phyloP scores from a whole-genome alignment of 2,797 vertebrate genomes.

The Erithacus rubecula region DNA sequence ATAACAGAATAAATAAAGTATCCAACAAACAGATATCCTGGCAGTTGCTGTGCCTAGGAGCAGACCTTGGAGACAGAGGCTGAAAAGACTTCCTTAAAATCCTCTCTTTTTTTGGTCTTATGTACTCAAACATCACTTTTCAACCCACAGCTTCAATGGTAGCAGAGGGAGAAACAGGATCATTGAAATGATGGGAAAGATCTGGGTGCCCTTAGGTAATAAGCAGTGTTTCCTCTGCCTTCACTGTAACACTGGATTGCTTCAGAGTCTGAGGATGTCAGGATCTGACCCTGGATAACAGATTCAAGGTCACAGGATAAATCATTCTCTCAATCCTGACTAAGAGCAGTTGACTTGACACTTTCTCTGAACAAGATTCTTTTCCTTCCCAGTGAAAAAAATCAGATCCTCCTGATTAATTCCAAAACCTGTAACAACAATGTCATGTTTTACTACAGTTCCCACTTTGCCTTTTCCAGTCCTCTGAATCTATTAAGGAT shows the following conservation, averaged over 20 bases:
- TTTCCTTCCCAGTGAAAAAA: background rate
- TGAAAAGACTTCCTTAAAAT: background rate
- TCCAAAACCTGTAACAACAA: background rate
- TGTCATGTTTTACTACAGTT: background rate
- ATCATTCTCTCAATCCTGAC: background rate
- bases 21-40: background rate
- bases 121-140: background rate
- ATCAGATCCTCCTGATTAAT: background rate
- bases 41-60: background rate
- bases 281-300: conserved; percentile 12
- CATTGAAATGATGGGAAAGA: background rate
- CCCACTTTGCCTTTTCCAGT: background rate
- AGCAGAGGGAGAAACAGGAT: background rate
- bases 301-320: conserved; percentile 39
- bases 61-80: background rate
- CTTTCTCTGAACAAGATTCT: background rate
- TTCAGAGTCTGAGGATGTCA: background rate
- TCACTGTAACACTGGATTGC: background rate
- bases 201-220: background rate
- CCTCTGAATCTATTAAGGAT: background rate
- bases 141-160: background rate
- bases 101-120: background rate
- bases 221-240: background rate
- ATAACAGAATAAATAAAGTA: background rate
- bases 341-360: conserved; percentile 10